Percentiles rank a stretch among this genome's conserved stretches.
Evolutionary conservation across 2,113 vertebrate genomes (phyloP).

Genomic region (Eira barbara): DNA sequence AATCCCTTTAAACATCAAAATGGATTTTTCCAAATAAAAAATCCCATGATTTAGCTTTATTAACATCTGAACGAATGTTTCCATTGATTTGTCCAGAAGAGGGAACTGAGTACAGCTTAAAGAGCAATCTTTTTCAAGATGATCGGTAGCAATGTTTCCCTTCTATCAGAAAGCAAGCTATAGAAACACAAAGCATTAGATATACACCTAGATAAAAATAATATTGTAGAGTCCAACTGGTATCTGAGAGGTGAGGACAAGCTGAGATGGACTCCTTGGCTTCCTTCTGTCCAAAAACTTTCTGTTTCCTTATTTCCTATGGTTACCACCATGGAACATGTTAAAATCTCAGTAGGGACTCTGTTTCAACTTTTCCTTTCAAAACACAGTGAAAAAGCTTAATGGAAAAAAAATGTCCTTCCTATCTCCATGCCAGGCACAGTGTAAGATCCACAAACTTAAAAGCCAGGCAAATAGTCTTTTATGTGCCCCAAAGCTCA

Average conservation of each 20-base stretch:
- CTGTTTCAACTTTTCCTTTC: conserved; percentile 75
- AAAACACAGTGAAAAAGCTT: conserved; percentile 72
- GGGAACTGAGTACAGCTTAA: conserved; percentile 23
- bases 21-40: conserved; percentile 64
- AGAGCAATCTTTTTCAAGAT: conserved; percentile 48
- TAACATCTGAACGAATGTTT: conserved; percentile 48
- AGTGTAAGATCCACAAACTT: conserved; percentile 59
- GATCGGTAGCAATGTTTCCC: background rate
- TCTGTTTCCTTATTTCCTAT: conserved; percentile 73
- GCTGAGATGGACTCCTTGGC: conserved; percentile 58
- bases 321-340: conserved; percentile 60
- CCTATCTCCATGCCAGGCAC: conserved; percentile 65
- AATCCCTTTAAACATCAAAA: conserved; percentile 51
- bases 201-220: conserved; percentile 36
- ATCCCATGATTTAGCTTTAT: conserved; percentile 48
- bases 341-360: conserved; percentile 63
- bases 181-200: conserved; percentile 45
- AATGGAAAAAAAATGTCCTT: conserved; percentile 70
- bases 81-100: conserved; percentile 55
- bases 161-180: conserved; percentile 46
- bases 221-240: conserved; percentile 8
- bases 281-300: conserved; percentile 68
- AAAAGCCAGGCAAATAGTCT: conserved; percentile 66
- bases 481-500: conserved; percentile 63
- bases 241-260: conserved; percentile 62